Conservation (phyloP, 2,888 invertebrate species). For the Harpalus rubripes region DNA sequence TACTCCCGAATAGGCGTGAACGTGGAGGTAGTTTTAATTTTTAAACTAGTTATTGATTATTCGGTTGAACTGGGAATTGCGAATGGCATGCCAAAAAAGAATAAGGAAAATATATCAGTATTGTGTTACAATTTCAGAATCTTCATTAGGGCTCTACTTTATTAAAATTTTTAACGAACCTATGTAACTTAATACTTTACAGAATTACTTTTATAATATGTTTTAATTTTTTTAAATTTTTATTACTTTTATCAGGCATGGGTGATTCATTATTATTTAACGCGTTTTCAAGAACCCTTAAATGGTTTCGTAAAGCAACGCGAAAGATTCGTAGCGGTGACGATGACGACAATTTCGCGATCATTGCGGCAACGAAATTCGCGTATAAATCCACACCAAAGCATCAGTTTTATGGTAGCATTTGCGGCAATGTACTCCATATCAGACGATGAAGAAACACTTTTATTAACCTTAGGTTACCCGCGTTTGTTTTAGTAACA, state of each 20-base stretch:
- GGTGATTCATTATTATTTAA: neutral
- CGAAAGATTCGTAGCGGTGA: no score
- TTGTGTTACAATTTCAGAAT: neutral
- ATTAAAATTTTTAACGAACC: neutral
- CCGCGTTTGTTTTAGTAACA: no score
- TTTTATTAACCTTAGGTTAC: no score
- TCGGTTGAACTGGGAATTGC: neutral
- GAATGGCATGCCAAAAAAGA: neutral
- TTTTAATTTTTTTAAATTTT: neutral
- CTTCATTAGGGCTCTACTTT: neutral
- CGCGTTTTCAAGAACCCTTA: no score
- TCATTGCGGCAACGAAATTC: no score
- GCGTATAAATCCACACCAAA: no score
- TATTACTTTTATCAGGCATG: neutral
- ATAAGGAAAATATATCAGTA: neutral
- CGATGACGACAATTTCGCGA: no score
- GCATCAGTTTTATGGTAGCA: no score
- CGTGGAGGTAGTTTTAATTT: conserved; percentile 26
- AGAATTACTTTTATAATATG: neutral
- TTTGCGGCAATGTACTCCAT: no score
- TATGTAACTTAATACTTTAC: neutral
- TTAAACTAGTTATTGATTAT: conserved; percentile 32
- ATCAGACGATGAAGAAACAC: no score
- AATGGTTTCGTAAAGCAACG: no score
- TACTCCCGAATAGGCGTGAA: conserved; percentile 4